These are phyloP conservation scores for Trachemys scripta DNA, from an alignment of 2,113 vertebrate genomes.

Conservation along the genomic window DNA sequence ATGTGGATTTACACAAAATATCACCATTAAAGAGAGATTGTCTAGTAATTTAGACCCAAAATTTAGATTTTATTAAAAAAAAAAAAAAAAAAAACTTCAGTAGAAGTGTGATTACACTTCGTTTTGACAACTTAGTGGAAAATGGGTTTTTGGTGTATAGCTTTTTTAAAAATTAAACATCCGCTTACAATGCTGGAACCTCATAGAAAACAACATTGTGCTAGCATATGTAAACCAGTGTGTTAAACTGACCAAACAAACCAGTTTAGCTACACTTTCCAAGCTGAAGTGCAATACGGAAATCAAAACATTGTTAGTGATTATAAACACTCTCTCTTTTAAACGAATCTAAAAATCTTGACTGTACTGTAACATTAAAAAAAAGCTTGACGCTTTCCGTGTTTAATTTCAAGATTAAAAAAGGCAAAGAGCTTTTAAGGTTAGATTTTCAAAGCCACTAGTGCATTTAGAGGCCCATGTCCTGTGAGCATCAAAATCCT, in stretches of 20 bases:
- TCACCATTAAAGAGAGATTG: not conserved
- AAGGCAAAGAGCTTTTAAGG: conserved; percentile 66
- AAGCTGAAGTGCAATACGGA: not conserved
- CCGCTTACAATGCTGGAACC: not conserved
- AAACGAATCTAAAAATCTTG: not conserved
- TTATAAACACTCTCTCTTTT: not conserved
- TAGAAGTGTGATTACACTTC: not conserved
- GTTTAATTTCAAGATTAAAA: conserved; percentile 32
- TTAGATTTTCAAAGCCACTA: conserved; percentile 6
- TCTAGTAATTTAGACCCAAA: not conserved
- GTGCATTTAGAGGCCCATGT: not conserved
- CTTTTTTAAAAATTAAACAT: not conserved
- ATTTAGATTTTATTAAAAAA: not conserved
- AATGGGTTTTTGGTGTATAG: not conserved
- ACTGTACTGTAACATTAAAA: not conserved
- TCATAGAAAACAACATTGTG: not conserved
- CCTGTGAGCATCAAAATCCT: not conserved
- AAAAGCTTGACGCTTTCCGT: not conserved
- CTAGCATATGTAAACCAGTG: not conserved
- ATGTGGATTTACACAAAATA: not conserved
- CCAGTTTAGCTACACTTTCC: not conserved
- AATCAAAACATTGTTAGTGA: not conserved
- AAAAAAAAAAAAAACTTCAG: not conserved
- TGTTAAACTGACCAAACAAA: not conserved
- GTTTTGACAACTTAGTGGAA: not conserved